phyloP scores from a whole-genome alignment of 1,140 invertebrate species.

The Leptopilina boulardi region DNA sequence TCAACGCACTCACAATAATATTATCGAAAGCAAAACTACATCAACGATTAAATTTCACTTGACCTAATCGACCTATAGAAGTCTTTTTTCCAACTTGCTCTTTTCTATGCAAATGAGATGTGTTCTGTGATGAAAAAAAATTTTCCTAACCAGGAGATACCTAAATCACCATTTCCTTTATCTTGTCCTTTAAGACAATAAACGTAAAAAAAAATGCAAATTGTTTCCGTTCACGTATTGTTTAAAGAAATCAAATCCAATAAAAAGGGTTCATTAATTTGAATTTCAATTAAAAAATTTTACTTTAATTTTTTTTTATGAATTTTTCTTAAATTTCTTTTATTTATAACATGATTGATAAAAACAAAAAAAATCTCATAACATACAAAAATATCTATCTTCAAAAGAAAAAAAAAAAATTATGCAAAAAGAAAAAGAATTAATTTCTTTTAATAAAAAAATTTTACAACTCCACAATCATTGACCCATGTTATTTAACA shows the following conservation, averaged over 20 bases:
- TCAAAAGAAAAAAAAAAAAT: neutral
- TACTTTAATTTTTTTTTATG: too few relatives aligned
- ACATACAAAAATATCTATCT: too few relatives aligned
- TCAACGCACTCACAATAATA: neutral
- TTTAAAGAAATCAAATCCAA: neutral
- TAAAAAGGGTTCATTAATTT: neutral
- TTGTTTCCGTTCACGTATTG: neutral
- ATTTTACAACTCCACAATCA: neutral
- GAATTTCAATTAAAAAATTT: too few relatives aligned
- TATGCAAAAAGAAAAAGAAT: neutral
- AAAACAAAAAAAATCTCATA: too few relatives aligned
- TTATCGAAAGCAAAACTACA: neutral
- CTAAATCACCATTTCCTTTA: too few relatives aligned
- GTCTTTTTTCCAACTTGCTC: neutral
- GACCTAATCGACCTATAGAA: slow-evolving; percentile 1
- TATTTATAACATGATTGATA: too few relatives aligned
- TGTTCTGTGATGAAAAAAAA: neutral
- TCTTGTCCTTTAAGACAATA: too few relatives aligned
- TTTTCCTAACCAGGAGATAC: neutral
- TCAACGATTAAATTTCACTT: slow-evolving; percentile 24
- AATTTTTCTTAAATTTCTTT: too few relatives aligned
- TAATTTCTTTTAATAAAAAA: neutral
- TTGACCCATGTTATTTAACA: slow-evolving; percentile 8
- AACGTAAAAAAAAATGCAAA: too few relatives aligned
- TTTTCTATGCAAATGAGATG: neutral